phyloP scores from a whole-genome alignment of 2,797 vertebrate genomes.

The Tokudaia muenninki region DNA sequence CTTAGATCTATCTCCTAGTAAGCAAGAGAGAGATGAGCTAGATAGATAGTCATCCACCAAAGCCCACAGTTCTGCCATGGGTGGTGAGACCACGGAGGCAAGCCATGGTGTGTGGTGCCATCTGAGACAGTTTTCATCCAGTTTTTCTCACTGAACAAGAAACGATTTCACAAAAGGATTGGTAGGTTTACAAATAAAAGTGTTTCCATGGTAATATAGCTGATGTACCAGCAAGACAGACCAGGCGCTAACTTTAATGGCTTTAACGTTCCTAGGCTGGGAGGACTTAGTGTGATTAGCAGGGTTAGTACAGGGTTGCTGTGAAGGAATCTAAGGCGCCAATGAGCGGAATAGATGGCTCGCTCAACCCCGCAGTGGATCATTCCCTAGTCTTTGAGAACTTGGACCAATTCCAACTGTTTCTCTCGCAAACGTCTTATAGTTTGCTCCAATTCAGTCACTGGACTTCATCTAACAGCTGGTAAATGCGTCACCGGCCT shows the following conservation, averaged over 20 bases:
- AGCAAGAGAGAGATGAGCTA: neutral
- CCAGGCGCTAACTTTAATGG: neutral
- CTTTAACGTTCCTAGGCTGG: neutral
- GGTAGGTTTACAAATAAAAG: neutral
- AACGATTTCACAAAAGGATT: slow-evolving; percentile 11
- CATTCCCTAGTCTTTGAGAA: neutral
- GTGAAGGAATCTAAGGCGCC: neutral
- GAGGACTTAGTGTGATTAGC: neutral
- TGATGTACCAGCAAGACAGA: neutral
- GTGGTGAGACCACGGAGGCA: neutral
- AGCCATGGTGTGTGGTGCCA: neutral
- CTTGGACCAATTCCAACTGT: neutral
- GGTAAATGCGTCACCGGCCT: neutral
- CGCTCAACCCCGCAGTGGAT: neutral
- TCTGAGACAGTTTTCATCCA: neutral
- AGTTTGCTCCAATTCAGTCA: neutral
- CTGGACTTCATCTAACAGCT: slow-evolving; percentile 32
- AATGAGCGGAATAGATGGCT: neutral
- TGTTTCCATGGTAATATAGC: neutral
- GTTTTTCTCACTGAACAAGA: slow-evolving; percentile 34
- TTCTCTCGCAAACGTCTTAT: neutral
- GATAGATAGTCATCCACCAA: neutral
- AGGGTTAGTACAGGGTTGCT: neutral
- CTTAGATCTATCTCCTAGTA: neutral
- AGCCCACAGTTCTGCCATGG: neutral